Evolutionary conservation across 2,113 vertebrate species (phyloP), one percentile per base, ranked within the genome.

Genomic region (Barnardius zonarius): DNA sequence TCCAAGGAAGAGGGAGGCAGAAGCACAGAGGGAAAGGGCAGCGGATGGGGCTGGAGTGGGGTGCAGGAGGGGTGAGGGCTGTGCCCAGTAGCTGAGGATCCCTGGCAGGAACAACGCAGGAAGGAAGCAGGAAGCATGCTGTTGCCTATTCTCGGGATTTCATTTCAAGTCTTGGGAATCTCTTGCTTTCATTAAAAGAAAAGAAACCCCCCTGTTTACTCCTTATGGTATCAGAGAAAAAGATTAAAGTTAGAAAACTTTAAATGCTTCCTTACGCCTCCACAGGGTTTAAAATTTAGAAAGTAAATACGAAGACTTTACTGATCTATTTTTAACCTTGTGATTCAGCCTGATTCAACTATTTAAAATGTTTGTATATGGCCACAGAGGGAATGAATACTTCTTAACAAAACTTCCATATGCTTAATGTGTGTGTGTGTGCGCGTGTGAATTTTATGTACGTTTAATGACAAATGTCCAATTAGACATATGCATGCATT

Each of bases 91-190:
- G 76, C 68, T 77, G 73, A 81, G 80, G 27, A 73, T 48, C 49
- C 33, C 68, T 66, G 57, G 46, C 80, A 94, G 77, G 62, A 93
- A 73, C 59, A 80, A 52, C 41, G 33, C 0, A 1, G 80, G 80
- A 95, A 95, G 88, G 93, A 94, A 84, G 80, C 66, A 92, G 92
- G 92, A 95, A 96, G 83, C 44, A 39, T 61, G 69, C 67, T 61
- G 77, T 73, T 2, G 39, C 83, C 77, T 95, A 9, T 44, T 62
- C 74, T 92, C 9, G 7, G 31, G 90, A 49, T 86, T 94, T 88
- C 51, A 62, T 90, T 94, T 84, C 49, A 81, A 82, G 69, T 78
- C 92, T 59, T 84, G 52, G 64, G 80, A 81, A 76, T 90, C 95
- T 90, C 86, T 49, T 93, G 77, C 89, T 96, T 91, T 79, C 59